Conservation (phyloP, 2,113 vertebrate species). For the Gasterosteus aculeatus region DNA sequence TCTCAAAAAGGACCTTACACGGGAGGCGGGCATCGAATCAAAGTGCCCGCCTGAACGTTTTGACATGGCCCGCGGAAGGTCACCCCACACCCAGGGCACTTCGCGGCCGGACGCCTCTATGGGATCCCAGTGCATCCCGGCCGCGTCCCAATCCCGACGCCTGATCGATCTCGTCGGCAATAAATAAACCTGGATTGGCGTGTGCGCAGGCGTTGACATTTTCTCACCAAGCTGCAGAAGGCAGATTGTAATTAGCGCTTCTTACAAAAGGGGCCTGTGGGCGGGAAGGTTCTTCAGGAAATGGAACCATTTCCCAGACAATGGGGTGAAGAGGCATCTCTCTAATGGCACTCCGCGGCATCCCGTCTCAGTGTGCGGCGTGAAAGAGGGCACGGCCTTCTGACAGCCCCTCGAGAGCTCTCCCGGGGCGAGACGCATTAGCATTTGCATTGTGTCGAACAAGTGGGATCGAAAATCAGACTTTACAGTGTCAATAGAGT, state of each 20-base stretch:
- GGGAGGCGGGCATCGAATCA: slow-evolving; percentile 43
- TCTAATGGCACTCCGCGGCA: slow-evolving; percentile 59
- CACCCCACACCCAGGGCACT: slow-evolving; percentile 16
- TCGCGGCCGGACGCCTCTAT: not conserved
- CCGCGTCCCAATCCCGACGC: slow-evolving; percentile 2
- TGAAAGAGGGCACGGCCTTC: slow-evolving; percentile 26
- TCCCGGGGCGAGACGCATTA: slow-evolving; percentile 27
- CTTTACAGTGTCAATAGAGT: slow-evolving; percentile 3
- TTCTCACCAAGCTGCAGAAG: slow-evolving; percentile 27
- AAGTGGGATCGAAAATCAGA: slow-evolving; percentile 2
- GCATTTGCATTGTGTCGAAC: not conserved
- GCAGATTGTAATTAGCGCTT: slow-evolving; percentile 44
- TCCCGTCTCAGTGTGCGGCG: slow-evolving; percentile 24
- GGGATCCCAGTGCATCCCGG: not conserved
- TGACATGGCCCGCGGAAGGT: too few relatives aligned
- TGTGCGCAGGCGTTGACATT: slow-evolving; percentile 18
- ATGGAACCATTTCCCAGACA: slow-evolving; percentile 71
- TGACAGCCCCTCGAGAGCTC: slow-evolving; percentile 24
- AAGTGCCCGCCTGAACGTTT: too few relatives aligned
- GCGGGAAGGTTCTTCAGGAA: slow-evolving; percentile 61
- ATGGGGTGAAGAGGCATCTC: slow-evolving; percentile 66
- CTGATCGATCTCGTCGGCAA: slow-evolving; percentile 9
- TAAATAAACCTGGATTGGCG: slow-evolving; percentile 44
- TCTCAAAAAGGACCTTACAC: slow-evolving; percentile 49
- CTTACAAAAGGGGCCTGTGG: slow-evolving; percentile 41